Evolutionary conservation across 2,888 invertebrate genomes (phyloP), one percentile per base, ranked within the genome.

Genomic region (Caenorhabditis panamensis): DNA sequence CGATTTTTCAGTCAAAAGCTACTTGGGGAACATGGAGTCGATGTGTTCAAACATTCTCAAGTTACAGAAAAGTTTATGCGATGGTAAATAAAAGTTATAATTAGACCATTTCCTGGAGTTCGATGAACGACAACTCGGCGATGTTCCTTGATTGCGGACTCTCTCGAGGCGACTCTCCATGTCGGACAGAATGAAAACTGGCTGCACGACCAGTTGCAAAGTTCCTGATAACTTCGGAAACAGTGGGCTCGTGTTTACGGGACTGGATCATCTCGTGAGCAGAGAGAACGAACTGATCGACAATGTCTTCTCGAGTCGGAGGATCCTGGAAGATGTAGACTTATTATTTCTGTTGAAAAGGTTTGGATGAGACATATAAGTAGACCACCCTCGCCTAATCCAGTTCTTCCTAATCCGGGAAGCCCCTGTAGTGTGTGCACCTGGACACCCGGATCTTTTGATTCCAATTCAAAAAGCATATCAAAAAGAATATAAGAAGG

Each of bases 31-130:
- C n/a, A n/a, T n/a, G n/a, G n/a, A n/a, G n/a, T n/a, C n/a, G n/a
- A n/a, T n/a, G n/a, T n/a, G n/a, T n/a, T n/a, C n/a, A n/a, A n/a
- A n/a, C n/a, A n/a, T n/a, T n/a, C n/a, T n/a, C n/a, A n/a, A n/a
- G n/a, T n/a, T 41, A 28, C 44, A 54, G 20, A 37, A 28, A 62
- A 53, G 4, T 4, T 31, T 4, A 6, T 31, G 9, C 5, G 31
- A 31, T 31, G 9, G 31, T 6, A 31, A n/a, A n/a, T n/a, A n/a
- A n/a, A n/a, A n/a, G n/a, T n/a, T n/a, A 26, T 11, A 36, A 18
- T 56, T 64, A 80, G n/a, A 80, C 80, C 53, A 80, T 75, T 37
- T 80, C 71, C 53, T 72, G 75, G 5, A 80, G 47, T 20, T 80
- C 80, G 37, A 80, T 76, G 41, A 80, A 66, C 26, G 80, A 80